Base-by-base conservation (phyloP, 2,888 invertebrate species). In the Erebia aethiops region DNA sequence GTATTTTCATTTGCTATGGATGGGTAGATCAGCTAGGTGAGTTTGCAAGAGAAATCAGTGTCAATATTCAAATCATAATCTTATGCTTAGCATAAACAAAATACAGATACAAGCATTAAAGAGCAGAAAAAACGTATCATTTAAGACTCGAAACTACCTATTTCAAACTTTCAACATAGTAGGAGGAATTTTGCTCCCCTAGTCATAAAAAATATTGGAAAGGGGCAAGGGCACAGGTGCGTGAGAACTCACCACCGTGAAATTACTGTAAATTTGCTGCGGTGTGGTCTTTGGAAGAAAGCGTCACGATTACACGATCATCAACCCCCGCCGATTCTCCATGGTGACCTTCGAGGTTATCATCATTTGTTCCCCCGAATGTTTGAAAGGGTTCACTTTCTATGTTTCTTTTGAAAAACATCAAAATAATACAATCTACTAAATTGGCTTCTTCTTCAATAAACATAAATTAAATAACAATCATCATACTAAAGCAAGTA, bases 261-360 rank as follows among this genome's bases (percentile, higher is more conserved):
- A 93, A 92, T 93, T 86, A 86, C 84, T 85, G 88, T 89, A 87
- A 88, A 89, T 89, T 89, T 87, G 85, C 87, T 85, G 83, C 91
- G 90, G 93, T 93, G 93, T 93, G 93, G 92, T 92, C 92, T 86
- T 79, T 79, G 83, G 81, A 87, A 88, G 84, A 90, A 89, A 87
- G 79, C 84, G 84, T 86, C 82, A 86, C 87, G 85, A 89, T 91
- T 88, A 89, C 89, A 89, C 87, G 86, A 82, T 84, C 86, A 88
- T 90, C 90, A 88, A 91, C 92, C 92, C 91, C 83, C 81, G 83
- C 79, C 80, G 84, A 92, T 92, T 92, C 86, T 89, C 82, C 83
- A 90, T 87, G 92, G 87, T 79, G 79, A 84, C 86, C 87, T 85
- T 85, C 78, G 77, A 80, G 77, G 80, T 80, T 84, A 87, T 87